These are phyloP conservation scores for Eulemur macaco DNA, from an alignment of 2,113 vertebrate species.

Conservation along the genomic window DNA sequence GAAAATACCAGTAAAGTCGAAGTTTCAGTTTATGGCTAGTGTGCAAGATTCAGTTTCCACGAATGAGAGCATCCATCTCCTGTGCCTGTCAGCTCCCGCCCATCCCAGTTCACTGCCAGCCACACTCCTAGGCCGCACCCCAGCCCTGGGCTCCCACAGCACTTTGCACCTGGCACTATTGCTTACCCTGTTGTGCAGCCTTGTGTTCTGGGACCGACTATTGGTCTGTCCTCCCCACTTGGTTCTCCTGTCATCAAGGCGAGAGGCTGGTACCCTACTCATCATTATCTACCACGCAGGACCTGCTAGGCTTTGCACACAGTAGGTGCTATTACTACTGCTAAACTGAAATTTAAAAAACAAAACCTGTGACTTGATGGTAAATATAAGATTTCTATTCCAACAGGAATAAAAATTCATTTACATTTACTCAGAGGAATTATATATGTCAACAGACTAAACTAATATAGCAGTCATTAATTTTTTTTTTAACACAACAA, in stretches of 20 bases:
- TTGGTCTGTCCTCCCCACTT: background rate
- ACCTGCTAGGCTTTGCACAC: background rate
- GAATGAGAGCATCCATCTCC: background rate
- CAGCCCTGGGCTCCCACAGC: accelerated
- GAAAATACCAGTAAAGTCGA: background rate
- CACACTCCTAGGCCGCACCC: background rate
- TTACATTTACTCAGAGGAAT: background rate
- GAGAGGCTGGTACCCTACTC: background rate
- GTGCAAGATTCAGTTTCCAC: background rate
- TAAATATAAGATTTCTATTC: background rate
- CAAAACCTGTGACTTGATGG: background rate
- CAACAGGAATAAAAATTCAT: slow-evolving; percentile 19
- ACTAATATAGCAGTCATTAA: background rate
- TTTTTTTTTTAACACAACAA: background rate
- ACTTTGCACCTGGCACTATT: background rate
- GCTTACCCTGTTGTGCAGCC: background rate
- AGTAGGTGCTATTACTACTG: background rate
- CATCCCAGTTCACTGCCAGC: background rate
- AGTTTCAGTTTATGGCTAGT: background rate
- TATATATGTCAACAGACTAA: background rate
- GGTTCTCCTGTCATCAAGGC: background rate
- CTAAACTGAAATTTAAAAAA: background rate
- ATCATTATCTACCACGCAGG: background rate
- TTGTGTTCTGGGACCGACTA: background rate
- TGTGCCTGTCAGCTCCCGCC: too few relatives aligned